phyloP scores from a whole-genome alignment of 1,140 invertebrate genomes.

The Drosophila triauraria region DNA sequence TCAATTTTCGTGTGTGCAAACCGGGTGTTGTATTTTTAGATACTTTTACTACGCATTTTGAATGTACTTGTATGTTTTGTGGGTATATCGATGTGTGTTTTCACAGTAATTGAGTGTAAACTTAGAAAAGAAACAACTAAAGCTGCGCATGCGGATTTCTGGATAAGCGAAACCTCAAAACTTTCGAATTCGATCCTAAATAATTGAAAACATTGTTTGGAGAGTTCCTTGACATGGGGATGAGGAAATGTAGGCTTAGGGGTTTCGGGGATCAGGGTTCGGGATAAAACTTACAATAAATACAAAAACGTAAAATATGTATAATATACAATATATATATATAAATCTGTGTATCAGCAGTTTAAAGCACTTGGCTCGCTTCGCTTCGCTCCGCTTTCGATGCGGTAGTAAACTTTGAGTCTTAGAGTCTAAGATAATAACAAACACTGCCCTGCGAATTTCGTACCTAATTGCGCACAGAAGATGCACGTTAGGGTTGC shows the following conservation, averaged over 20 bases:
- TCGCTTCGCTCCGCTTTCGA: conserved; percentile 51
- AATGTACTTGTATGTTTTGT: conserved; percentile 22
- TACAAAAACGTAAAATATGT: conserved; percentile 79
- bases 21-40: conserved; percentile 29
- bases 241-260: background rate
- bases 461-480: conserved; percentile 1
- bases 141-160: conserved; percentile 51
- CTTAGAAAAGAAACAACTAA: conserved; percentile 56
- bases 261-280: too few relatives aligned
- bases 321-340: conserved; percentile 71
- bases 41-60: conserved; percentile 61
- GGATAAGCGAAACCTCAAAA: conserved; percentile 21
- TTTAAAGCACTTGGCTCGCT: conserved; percentile 65
- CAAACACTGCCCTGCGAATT: conserved; percentile 20
- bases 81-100: conserved; percentile 48
- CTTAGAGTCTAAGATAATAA: conserved; percentile 63
- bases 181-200: conserved; percentile 22
- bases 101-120: conserved; percentile 67
- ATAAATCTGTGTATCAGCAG: conserved; percentile 75
- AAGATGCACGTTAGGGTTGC: background rate
- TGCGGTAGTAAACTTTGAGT: conserved; percentile 77
- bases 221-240: conserved; percentile 23
- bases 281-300: conserved; percentile 71
- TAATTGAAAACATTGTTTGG: conserved; percentile 42
- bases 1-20: conserved; percentile 8